Conservation (phyloP, 2,797 vertebrate species). For the Geotrypetes seraphini region DNA sequence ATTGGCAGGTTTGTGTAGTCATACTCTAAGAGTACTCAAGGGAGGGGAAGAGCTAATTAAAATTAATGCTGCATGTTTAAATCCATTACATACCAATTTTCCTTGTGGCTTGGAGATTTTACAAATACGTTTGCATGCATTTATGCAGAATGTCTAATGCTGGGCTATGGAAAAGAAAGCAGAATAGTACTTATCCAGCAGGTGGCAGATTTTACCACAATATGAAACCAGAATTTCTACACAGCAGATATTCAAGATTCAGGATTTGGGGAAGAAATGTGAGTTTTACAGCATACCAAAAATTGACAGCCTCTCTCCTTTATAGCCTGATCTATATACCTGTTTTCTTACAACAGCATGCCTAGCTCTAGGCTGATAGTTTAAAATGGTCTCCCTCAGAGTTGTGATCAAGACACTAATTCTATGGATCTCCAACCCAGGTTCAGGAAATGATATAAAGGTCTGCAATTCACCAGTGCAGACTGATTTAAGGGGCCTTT, state of each 20-base stretch:
- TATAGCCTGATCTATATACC: not conserved
- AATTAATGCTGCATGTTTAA: constrained; percentile 6
- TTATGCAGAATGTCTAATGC: no score
- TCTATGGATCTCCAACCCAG: not conserved
- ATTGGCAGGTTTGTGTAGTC: constrained; percentile 79
- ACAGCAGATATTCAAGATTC: constrained; percentile 4
- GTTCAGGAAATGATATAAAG: not conserved
- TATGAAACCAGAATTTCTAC: constrained; percentile 11
- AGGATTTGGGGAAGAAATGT: constrained; percentile 1
- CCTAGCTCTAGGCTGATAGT: not conserved
- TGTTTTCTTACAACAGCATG: not conserved
- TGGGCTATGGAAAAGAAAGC: no score
- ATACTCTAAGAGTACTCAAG: not conserved
- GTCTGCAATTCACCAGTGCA: not conserved
- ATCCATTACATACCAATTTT: constrained; percentile 1
- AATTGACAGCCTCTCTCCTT: not conserved
- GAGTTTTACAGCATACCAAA: not conserved
- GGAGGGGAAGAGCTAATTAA: constrained; percentile 7
- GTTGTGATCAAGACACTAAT: not conserved
- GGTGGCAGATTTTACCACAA: constrained; percentile 54
- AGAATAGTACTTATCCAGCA: constrained; percentile 40
- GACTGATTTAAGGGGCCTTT: no score
- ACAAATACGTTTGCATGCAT: not conserved
- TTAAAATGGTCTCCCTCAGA: not conserved
- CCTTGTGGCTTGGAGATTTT: not conserved